Conservation (phyloP, 2,888 invertebrate species). For the Heliconius charithonia region DNA sequence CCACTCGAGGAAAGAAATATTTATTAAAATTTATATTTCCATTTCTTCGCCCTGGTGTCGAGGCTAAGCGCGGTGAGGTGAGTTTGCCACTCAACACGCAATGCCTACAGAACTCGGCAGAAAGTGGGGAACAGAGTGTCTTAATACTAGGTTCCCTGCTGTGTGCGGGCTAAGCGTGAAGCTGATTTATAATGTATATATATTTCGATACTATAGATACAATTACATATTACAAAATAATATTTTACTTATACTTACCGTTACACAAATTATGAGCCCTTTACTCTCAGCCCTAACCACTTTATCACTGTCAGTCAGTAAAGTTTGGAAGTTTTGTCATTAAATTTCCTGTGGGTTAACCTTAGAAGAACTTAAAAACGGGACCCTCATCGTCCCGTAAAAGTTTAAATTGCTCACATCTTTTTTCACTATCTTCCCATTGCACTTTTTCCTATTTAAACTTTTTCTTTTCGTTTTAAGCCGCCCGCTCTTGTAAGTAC, state of each 20-base stretch:
- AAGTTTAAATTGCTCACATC: conserved; percentile 78
- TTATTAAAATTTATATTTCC: too few species aligned
- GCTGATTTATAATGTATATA: too few species aligned
- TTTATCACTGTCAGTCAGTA: conserved; percentile 17
- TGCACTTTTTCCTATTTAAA: conserved; percentile 81
- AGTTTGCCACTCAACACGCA: too few species aligned
- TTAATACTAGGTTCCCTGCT: too few species aligned
- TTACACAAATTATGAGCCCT: not conserved
- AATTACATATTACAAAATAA: not conserved
- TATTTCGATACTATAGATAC: not conserved
- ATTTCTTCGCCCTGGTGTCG: too few species aligned
- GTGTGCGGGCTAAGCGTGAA: too few species aligned
- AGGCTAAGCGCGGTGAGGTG: too few species aligned
- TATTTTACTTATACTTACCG: not conserved
- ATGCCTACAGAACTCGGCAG: too few species aligned
- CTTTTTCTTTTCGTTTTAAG: conserved; percentile 78
- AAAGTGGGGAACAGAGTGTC: too few species aligned
- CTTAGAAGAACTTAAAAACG: conserved; percentile 71
- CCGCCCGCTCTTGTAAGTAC: conserved; percentile 56
- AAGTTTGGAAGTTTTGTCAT: conserved; percentile 53
- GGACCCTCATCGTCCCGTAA: conserved; percentile 62
- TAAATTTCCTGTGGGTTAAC: conserved; percentile 63
- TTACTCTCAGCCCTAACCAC: not conserved
- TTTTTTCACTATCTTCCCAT: conserved; percentile 80
- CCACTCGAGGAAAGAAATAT: too few species aligned